Base-by-base conservation (phyloP, 2,888 invertebrate species). In the Auanema sp. region DNA sequence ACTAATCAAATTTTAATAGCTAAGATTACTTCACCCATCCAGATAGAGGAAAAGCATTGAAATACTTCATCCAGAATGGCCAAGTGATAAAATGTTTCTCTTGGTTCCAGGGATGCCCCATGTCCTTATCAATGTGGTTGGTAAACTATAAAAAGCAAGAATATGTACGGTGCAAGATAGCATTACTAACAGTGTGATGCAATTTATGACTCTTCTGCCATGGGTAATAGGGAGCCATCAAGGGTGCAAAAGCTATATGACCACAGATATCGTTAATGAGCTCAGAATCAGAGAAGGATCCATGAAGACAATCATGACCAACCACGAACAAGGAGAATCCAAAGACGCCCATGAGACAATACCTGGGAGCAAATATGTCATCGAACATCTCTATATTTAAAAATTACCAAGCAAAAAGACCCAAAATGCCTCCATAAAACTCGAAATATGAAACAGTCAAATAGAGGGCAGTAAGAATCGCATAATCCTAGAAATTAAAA, bases 251-350 rank as follows among this genome's bases (percentile, higher is more conserved):
- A 12, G 75, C 66, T 16, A 76, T 64, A 53, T 77, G 76, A 42
- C 77, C 77, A 60, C 71, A 68, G 60, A 77, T 68, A 60, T 77
- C 77, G 49, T 77, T 77, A 14, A 77, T 25, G 55, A 47, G 58
- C 25, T 68, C 66, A 60, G 71, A 75, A 49, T 74, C 68, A 10
- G 72, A 72, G 65, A 71, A 77, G 0, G 77, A 76, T 33, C 75
- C 75, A 64, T 77, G 77, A 18, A 76, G 71, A 57, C 77, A 77
- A 47, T 77, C 77, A 55, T 77, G 77, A 25, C 77, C 77, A 33
- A 77, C 76, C 12, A 76, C 76, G 56, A 77, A 77, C 60, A 77
- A 43, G 1, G 75, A 64, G 62, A 75, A 76, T 44, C 75, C 77
- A 56, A 77, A 71, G 44, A 77, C 75, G 51, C 77, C 77, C 67